These are phyloP conservation scores for Nothocercus nigrocapillus DNA, from an alignment of 2,113 vertebrate genomes.

Conservation along the genomic window DNA sequence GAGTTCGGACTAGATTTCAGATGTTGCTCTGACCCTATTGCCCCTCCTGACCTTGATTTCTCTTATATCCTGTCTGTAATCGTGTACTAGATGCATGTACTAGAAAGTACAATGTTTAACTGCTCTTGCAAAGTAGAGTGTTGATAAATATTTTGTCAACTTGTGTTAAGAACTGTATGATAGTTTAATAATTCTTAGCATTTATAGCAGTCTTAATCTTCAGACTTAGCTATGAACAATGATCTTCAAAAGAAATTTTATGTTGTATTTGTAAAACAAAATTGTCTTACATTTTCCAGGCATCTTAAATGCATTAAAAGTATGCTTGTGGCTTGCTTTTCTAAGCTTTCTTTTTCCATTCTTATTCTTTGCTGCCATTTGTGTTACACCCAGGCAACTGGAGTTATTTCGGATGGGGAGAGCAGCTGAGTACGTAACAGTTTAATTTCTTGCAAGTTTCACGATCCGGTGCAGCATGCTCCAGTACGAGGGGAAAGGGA, in stretches of 20 bases:
- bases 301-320: constrained; percentile 15
- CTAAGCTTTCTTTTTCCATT: constrained; percentile 75
- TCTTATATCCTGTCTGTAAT: not conserved
- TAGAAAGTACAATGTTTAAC: not conserved
- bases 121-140: not conserved
- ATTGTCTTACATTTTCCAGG: not conserved
- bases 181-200: not conserved
- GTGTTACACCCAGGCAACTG: constrained; percentile 91
- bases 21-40: not conserved
- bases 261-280: not conserved
- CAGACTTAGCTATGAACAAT: not conserved
- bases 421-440: constrained; percentile 92
- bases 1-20: not conserved
- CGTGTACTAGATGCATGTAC: accelerated
- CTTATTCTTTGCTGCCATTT: constrained; percentile 80
- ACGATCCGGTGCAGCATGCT: constrained; percentile 73
- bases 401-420: constrained; percentile 97
- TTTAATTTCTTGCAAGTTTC: constrained; percentile 69
- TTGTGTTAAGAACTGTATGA: not conserved
- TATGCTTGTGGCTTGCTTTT: constrained; percentile 50
- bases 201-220: not conserved
- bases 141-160: not conserved
- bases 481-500: constrained; percentile 19
- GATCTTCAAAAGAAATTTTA: not conserved
- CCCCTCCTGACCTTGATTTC: not conserved